Evolutionary conservation across 2,113 vertebrate species (phyloP), one percentile per base, ranked within the genome.

Genomic region (Alexandromys fortis): DNA sequence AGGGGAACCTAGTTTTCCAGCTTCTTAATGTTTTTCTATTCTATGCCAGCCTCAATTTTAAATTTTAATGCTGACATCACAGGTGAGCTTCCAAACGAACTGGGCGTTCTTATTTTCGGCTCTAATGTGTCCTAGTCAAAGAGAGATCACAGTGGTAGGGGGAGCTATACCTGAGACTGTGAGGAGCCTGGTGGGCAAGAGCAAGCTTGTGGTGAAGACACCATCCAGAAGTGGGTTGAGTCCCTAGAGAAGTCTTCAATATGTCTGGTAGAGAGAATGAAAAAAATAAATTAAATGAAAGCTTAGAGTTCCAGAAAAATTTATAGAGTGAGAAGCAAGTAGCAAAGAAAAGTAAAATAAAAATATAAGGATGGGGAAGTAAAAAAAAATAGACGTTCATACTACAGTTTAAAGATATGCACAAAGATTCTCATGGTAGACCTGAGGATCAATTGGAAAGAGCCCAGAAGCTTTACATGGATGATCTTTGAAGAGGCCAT

Each of bases 111-210:
- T 7, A 28, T 61, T 42, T 77, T 87, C 16, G 72, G 26, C 45
- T 17, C 9, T 58, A 73, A 49, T n/a, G 13, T 55, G 21, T 35
- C 58, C 68, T 11, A 67, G 52, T 49, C 21, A n/a, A 65, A 87
- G 45, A 42, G n/a, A 79, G 5, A 73, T 52, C 33, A 35, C 42
- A 26, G 19, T 55, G 11, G 10, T 4, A 14, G 1, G 49, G 49
- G 7, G 5, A 4, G n/a, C 5, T 38, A 76, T 0, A 6, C 61
- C 19, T 28, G 5, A 88, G 11, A 61, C 0, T 35, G 1, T 13
- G 11, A 9, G 17, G 14, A 11, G 0, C 33, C 77, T 73, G 11
- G 38, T 61, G 26, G 7, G 30, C 30, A 24, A 45, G 26, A 93
- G 14, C 61, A 92, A 21, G 5, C 4, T 89, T 10, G 28, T 52